Evolutionary conservation across 1,140 invertebrate species (phyloP).

Genomic region (Zaprionus inermis): DNA sequence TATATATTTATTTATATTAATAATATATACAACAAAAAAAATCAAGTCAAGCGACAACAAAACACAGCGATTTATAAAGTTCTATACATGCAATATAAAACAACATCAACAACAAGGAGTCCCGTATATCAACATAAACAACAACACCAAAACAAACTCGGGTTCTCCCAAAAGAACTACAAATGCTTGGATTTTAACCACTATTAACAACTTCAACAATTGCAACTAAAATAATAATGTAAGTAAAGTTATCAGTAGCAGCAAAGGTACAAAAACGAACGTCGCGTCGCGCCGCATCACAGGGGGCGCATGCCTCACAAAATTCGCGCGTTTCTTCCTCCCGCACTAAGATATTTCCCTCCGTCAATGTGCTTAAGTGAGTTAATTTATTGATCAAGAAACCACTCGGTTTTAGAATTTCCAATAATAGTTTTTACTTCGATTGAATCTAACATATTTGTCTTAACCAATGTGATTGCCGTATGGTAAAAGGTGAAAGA

Average conservation of each 20-base stretch:
- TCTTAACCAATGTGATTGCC: neutral
- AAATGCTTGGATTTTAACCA: conserved; percentile 17
- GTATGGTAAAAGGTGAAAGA: neutral
- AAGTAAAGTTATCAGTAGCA: conserved; percentile 6
- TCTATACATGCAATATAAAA: conserved; percentile 12
- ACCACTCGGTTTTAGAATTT: neutral
- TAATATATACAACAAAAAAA: conserved; percentile 38
- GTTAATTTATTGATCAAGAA: conserved; percentile 25
- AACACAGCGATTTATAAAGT: conserved; percentile 18
- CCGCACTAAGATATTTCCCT: neutral
- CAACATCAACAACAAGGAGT: conserved; percentile 22
- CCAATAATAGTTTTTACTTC: neutral
- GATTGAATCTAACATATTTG: neutral
- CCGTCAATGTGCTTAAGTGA: neutral
- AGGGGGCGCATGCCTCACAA: conserved; percentile 31
- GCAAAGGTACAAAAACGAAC: neutral
- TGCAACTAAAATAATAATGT: conserved; percentile 24
- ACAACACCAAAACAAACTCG: conserved; percentile 19
- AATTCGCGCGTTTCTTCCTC: conserved; percentile 9
- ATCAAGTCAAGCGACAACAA: conserved; percentile 36
- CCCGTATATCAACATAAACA: conserved; percentile 16
- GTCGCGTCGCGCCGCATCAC: neutral
- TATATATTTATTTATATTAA: conserved; percentile 36
- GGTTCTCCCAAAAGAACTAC: conserved; percentile 24
- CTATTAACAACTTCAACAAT: conserved; percentile 12